Percentiles rank a stretch among this genome's conserved stretches.
Evolutionary conservation across 1,140 invertebrate species (phyloP).

Genomic region (Papilio dardanus): DNA sequence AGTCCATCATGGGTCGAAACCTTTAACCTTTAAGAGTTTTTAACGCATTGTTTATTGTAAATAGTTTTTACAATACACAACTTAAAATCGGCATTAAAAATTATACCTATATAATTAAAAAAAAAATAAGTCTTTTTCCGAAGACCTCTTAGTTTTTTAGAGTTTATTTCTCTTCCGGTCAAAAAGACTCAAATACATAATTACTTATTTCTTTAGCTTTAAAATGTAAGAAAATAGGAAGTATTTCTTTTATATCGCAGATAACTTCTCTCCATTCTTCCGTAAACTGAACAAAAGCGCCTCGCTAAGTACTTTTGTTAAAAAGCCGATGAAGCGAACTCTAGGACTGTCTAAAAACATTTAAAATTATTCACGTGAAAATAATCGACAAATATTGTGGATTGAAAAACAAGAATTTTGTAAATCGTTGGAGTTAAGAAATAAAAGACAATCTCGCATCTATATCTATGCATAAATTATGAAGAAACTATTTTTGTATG

Average conservation of each 20-base stretch:
- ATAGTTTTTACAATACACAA: too few relatives aligned
- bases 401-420: neutral
- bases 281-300: slow-evolving; percentile 8
- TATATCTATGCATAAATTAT: too few relatives aligned
- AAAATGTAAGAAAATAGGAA: neutral
- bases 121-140: neutral
- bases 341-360: neutral
- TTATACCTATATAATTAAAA: too few relatives aligned
- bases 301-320: neutral
- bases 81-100: too few relatives aligned
- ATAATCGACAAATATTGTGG: neutral
- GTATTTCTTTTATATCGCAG: neutral
- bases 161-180: neutral
- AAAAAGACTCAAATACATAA: neutral
- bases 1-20: too few relatives aligned
- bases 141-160: neutral
- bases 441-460: neutral
- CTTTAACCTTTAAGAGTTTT: too few relatives aligned
- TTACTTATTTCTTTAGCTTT: neutral
- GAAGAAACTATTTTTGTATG: too few relatives aligned
- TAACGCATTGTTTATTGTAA: too few relatives aligned
- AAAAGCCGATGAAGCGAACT: neutral
- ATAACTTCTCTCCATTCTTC: slow-evolving; percentile 17
- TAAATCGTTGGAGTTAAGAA: neutral
- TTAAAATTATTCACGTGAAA: neutral